Evolutionary conservation across 2,797 vertebrate genomes (phyloP).

Genomic region (Ptychobarbus kaznakovi): DNA sequence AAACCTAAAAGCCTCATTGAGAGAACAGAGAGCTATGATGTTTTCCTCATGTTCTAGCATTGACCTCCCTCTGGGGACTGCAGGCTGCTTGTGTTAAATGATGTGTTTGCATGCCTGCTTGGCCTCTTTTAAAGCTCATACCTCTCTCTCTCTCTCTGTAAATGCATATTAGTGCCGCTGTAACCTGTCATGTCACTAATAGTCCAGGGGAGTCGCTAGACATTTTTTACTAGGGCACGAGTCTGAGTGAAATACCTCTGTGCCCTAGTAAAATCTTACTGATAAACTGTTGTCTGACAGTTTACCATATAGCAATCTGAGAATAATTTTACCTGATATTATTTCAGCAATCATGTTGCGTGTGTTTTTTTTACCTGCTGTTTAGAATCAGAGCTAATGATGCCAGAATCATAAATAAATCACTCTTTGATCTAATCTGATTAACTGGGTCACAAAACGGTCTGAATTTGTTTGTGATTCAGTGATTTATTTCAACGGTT

Average conservation of each 20-base stretch:
- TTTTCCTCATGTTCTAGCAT: slow-evolving; percentile 29
- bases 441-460: not conserved
- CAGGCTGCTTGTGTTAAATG: slow-evolving; percentile 34
- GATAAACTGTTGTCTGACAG: too few relatives aligned
- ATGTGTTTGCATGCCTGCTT: slow-evolving; percentile 36
- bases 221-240: not conserved
- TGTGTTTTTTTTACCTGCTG: not conserved
- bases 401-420: not conserved
- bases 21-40: slow-evolving; percentile 42
- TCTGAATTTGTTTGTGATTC: not conserved
- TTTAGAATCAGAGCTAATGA: not conserved
- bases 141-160: not conserved
- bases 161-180: not conserved
- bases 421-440: not conserved
- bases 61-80: slow-evolving; percentile 49
- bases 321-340: not conserved
- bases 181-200: not conserved
- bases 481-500: not conserved
- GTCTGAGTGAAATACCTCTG: not conserved
- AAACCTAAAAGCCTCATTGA: slow-evolving; percentile 48
- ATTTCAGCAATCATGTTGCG: not conserved
- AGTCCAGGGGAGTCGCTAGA: not conserved
- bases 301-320: not conserved
- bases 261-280: not conserved
- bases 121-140: slow-evolving; percentile 37